Evolutionary conservation across 2,113 vertebrate genomes (phyloP), one percentile per base, ranked within the genome.

Genomic region (Bettongia penicillata): DNA sequence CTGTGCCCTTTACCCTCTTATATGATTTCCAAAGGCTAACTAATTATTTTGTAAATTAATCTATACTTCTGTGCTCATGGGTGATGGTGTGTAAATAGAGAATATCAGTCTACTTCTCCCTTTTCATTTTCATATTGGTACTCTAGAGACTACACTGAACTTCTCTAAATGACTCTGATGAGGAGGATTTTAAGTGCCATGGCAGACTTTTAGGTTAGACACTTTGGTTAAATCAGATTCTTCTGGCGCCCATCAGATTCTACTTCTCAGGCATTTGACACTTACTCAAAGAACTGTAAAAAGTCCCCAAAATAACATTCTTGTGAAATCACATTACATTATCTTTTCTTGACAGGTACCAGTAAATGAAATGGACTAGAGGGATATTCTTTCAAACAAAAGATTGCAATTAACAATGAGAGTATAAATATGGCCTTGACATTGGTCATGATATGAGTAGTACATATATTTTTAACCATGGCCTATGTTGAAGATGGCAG

Each of bases 1-100:
- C 37, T 16, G 7, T 93, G 43, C 92, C 14, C 49, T 91, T 43
- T 90, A 95, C 43, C 37, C 68, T 84, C 47, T 43, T 50, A 19
- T 93, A 50, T 93, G 19, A 52, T 93, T 95, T 93, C 91, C 51
- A 53, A 89, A 43, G 43, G 19, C 84, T 95, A 95, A 91, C 47
- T 96, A 93, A 26, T 19, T 23, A 89, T 90, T 26, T 7, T 55
- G 53, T 93, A 93, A 48, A 92, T 90, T 84, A 94, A 90, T 49
- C 37, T 53, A 90, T 51, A 49, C 6, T 53, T 55, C 11, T 49
- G 28, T 90, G 2, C 90, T 93, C 92, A 77, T 53, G 25, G 90
- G 37, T 49, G 25, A 28, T 25, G 11, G 14, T 48, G 22, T 93
- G 89, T 61, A 53, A 11, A 8, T 25, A 6, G 24, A 91, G 19